Percentiles rank a stretch among this genome's conserved stretches.
Conservation (phyloP, 2,888 invertebrate species). For the Thysanoteuthis rhombus region DNA sequence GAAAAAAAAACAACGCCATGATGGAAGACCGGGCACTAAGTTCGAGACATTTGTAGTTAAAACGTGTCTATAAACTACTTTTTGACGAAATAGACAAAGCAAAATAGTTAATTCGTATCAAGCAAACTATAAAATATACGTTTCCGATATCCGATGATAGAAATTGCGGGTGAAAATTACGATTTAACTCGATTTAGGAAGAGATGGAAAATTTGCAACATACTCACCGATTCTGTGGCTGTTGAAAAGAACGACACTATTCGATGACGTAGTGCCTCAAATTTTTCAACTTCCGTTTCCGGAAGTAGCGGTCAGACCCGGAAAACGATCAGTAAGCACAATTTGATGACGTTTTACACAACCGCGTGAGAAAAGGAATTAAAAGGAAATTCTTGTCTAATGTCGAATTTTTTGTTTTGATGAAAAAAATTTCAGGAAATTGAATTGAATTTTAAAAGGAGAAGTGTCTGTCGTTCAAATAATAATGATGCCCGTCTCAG, state of each 20-base stretch:
- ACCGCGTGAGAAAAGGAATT: not conserved
- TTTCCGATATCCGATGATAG: not conserved
- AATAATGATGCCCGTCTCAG: constrained; percentile 30
- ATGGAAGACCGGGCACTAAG: not conserved
- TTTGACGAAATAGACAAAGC: not conserved
- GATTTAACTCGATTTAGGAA: not conserved
- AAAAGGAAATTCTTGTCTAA: not conserved
- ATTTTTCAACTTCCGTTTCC: not conserved
- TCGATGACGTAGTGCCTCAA: not conserved
- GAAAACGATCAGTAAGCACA: not conserved
- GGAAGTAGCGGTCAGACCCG: not conserved
- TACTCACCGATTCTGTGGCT: not conserved
- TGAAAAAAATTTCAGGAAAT: not conserved
- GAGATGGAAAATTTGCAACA: not conserved
- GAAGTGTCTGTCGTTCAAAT: not conserved
- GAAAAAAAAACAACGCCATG: not conserved
- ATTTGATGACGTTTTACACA: not conserved
- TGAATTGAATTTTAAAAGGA: not conserved
- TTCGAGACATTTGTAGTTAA: not conserved
- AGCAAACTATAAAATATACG: not conserved
- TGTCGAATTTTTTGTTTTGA: not conserved
- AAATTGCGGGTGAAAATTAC: not conserved
- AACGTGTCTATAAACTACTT: not conserved
- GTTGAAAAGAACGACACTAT: not conserved
- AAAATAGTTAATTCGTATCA: not conserved